These are phyloP conservation scores for Prochilodus magdalenae DNA, from an alignment of 2,113 vertebrate genomes.

Conservation along the genomic window DNA sequence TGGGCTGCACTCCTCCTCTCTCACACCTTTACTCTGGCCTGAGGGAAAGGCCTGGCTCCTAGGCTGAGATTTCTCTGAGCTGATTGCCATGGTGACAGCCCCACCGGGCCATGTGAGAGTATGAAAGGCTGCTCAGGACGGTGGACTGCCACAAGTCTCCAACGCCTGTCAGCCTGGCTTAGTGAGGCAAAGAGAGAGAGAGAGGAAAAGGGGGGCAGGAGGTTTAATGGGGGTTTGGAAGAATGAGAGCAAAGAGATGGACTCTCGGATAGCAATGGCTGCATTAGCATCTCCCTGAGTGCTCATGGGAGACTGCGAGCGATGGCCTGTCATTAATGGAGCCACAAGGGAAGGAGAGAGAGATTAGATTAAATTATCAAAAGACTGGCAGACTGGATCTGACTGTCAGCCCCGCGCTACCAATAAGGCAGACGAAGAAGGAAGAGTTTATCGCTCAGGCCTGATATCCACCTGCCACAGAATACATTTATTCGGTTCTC, in stretches of 20 bases:
- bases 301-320: constrained; percentile 42
- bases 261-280: constrained; percentile 43
- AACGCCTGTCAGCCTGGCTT: constrained; percentile 34
- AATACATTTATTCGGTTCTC: background rate
- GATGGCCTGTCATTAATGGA: constrained; percentile 54
- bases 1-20: constrained; percentile 18
- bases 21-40: constrained; percentile 27
- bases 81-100: constrained; percentile 43
- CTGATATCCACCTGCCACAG: background rate
- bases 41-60: constrained; percentile 15
- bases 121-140: constrained; percentile 37
- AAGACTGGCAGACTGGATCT: constrained; percentile 39
- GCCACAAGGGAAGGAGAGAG: constrained; percentile 46
- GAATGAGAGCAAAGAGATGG: constrained; percentile 38
- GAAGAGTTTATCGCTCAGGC: background rate
- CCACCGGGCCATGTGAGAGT: constrained; percentile 31
- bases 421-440: constrained; percentile 32
- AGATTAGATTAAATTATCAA: constrained; percentile 58
- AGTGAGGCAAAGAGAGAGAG: constrained; percentile 39
- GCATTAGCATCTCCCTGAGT: constrained; percentile 52
- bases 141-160: constrained; percentile 29
- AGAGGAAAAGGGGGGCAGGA: constrained; percentile 19
- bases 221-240: constrained; percentile 39
- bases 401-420: constrained; percentile 42
- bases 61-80: constrained; percentile 33